Percentiles rank a stretch among this genome's conserved stretches.
These are phyloP conservation scores for Melanotaenia parkinsoni DNA, from an alignment of 2,797 vertebrate genomes.

Conservation along the genomic window DNA sequence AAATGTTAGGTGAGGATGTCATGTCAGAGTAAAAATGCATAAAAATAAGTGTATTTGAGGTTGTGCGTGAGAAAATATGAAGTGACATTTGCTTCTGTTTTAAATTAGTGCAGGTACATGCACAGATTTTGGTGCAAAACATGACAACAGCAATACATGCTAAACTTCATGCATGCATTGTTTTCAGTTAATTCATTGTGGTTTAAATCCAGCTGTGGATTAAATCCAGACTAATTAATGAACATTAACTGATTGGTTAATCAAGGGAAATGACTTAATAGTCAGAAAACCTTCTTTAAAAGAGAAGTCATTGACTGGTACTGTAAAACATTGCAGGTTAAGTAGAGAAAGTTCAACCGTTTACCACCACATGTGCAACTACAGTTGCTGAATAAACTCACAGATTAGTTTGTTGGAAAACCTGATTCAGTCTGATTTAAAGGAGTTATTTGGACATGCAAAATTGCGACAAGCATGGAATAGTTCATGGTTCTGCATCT, in stretches of 20 bases:
- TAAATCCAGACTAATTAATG: background rate
- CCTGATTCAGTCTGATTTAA: no score
- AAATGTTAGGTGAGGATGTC: background rate
- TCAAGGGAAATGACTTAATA: background rate
- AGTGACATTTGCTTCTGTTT: background rate
- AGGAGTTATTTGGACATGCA: no score
- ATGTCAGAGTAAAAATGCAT: no score
- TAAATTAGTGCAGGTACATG: background rate
- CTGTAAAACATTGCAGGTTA: no score
- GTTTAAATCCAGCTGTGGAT: background rate
- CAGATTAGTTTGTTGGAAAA: no score
- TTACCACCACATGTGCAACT: no score
- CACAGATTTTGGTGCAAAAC: background rate
- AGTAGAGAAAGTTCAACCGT: no score
- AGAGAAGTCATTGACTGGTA: no score
- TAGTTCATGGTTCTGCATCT: no score
- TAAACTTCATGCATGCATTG: background rate
- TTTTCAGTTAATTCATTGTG: background rate
- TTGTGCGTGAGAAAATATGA: background rate
- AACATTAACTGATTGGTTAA: background rate
- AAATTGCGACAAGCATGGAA: no score
- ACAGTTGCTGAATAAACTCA: no score
- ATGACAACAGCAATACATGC: background rate
- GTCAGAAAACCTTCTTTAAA: background rate
- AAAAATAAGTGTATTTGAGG: background rate